These are phyloP conservation scores for Nothura maculosa DNA, from an alignment of 2,797 vertebrate species.

Conservation along the genomic window DNA sequence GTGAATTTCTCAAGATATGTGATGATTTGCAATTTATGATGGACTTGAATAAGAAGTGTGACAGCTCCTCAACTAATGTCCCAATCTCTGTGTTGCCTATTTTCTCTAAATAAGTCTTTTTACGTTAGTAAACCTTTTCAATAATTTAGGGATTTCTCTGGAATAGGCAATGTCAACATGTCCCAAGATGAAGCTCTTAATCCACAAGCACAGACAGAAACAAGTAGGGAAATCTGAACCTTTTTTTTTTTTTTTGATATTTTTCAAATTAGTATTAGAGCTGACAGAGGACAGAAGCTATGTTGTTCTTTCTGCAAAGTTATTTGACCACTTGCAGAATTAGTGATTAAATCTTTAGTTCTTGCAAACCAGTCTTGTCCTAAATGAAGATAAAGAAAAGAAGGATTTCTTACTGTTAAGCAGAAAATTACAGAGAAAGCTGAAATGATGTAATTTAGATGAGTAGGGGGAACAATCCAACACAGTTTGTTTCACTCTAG, in stretches of 20 bases:
- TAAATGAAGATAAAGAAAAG: not conserved
- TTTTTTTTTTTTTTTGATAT: not conserved
- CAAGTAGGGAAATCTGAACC: not conserved
- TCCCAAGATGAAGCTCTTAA: not conserved
- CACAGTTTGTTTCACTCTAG: conserved; percentile 69
- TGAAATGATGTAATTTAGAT: conserved; percentile 50
- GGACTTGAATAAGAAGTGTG: not conserved
- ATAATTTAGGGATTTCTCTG: not conserved
- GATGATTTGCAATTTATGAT: not conserved
- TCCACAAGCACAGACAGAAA: not conserved
- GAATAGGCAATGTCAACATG: not conserved
- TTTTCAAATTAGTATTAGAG: not conserved
- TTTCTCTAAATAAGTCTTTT: not conserved
- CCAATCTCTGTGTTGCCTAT: not conserved
- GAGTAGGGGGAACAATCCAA: conserved; percentile 53
- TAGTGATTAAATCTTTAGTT: not conserved
- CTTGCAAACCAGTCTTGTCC: not conserved
- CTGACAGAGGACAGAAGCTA: not conserved
- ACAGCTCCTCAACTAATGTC: not conserved
- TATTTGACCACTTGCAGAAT: not conserved
- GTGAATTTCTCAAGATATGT: not conserved
- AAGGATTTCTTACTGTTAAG: conserved; percentile 25
- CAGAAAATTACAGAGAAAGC: conserved; percentile 42
- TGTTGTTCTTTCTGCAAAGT: not conserved
- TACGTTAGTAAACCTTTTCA: not conserved